Evolutionary conservation across 2,888 invertebrate genomes (phyloP), one percentile per base, ranked within the genome.

Genomic region (Pegoplata infirma): DNA sequence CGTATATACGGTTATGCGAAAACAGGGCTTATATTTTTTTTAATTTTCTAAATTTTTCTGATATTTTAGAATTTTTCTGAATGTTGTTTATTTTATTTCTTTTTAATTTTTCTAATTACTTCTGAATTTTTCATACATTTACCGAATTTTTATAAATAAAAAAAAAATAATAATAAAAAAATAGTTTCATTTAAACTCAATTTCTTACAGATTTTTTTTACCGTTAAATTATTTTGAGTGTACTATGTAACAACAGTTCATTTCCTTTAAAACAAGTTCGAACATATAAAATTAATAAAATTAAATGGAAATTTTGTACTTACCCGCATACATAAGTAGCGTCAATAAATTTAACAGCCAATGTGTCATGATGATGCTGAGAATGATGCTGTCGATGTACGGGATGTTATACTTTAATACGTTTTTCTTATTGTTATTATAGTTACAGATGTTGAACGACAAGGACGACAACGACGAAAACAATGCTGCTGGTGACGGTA

Each of bases 271-370:
- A 19, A 14, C 46, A 23, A 55, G 59, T 19, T 59, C 36, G 5
- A 47, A 16, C 3, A 47, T 32, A 19, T 32, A 47, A 73, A 69
- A 49, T 68, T 64, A 59, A 69, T 56, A 76, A 76, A 76, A 69
- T 69, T 56, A 61, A 80, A 66, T 61, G 19, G 16, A 67, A 78
- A 77, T 36, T 12, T 46, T 69, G 21, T 51, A 82, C 82, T 82
- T 75, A 81, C 82, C 79, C 56, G 81, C 74, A 69, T 80, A 82
- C 77, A 80, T 49, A 67, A 82, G 81, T 53, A 82, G 78, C 74
- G 79, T 77, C 79, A 79, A 81, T 81, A 82, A 80, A 80, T 82
- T 83, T 56, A 80, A 78, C 81, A 83, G 77, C 82, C 82, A 81
- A 78, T 81, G 80, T 68, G 81, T 80, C 83, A 83, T 82, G 68